Percentiles rank a stretch among this genome's conserved stretches.
Conservation (phyloP, 1,140 invertebrate genomes). For the Drosophila mayri region DNA sequence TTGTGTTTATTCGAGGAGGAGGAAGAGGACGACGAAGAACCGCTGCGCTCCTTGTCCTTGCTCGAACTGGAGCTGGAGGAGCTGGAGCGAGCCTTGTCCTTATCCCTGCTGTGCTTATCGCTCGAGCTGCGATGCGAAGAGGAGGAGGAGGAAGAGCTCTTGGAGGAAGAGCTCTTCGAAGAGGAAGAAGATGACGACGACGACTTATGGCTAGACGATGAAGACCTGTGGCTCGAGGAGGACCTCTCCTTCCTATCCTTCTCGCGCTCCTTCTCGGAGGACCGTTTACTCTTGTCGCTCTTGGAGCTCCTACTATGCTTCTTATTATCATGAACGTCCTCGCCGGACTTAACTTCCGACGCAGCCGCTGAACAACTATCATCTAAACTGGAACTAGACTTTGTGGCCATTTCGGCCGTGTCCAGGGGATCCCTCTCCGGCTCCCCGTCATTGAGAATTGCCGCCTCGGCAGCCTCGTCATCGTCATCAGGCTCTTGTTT, state of each 20-base stretch:
- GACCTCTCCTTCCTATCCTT: slow-evolving; percentile 78
- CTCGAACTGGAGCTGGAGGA: slow-evolving; percentile 68
- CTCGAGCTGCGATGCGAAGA: slow-evolving; percentile 81
- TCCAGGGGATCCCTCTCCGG: slow-evolving; percentile 35
- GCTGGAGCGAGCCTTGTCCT: slow-evolving; percentile 68
- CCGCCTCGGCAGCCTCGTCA: slow-evolving; percentile 44
- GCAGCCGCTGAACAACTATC: slow-evolving; percentile 66
- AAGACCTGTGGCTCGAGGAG: slow-evolving; percentile 43
- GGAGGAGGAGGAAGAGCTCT: slow-evolving; percentile 76
- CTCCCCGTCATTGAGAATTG: slow-evolving; percentile 18
- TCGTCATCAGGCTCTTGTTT: slow-evolving; percentile 33
- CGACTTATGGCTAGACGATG: slow-evolving; percentile 74
- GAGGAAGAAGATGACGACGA: slow-evolving; percentile 70
- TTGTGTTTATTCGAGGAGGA: slow-evolving; percentile 78
- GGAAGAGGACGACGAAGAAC: slow-evolving; percentile 63
- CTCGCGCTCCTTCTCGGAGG: slow-evolving; percentile 84
- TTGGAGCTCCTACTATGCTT: slow-evolving; percentile 67
- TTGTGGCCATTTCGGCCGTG: slow-evolving; percentile 44
- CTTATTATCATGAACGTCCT: slow-evolving; percentile 54
- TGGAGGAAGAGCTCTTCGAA: slow-evolving; percentile 68
- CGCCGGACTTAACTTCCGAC: slow-evolving; percentile 53
- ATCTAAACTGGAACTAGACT: slow-evolving; percentile 63
- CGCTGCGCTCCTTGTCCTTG: slow-evolving; percentile 78
- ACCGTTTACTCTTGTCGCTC: slow-evolving; percentile 73
- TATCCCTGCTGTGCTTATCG: slow-evolving; percentile 61